Percentiles rank a stretch among this genome's conserved stretches.
Evolutionary conservation across 2,113 vertebrate genomes (phyloP).

Genomic region (Chelonoidis abingdonii): DNA sequence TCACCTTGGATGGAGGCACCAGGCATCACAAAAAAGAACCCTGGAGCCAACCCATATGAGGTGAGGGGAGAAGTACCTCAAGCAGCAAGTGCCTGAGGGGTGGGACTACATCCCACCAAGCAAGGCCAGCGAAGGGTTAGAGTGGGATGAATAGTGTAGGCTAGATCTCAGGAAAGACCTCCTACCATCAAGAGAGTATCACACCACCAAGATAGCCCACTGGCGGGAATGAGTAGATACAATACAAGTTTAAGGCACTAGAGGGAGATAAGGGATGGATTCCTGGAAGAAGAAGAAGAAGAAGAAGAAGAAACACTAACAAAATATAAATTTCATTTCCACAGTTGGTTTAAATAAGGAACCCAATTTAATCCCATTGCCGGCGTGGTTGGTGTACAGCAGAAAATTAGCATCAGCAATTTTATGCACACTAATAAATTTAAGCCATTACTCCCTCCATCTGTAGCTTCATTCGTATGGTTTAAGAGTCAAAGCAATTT

Average conservation of each 20-base stretch:
- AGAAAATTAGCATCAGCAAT: constrained; percentile 74
- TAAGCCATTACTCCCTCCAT: constrained; percentile 74
- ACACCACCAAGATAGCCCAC: too few relatives aligned
- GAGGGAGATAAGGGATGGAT: constrained; percentile 68
- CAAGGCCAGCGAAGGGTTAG: too few relatives aligned
- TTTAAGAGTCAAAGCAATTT: constrained; percentile 68
- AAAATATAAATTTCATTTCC: constrained; percentile 66
- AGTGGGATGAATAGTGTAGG: too few relatives aligned
- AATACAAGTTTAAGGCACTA: constrained; percentile 61
- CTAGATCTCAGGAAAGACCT: too few relatives aligned
- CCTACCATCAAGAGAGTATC: background rate
- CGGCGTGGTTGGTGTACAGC: constrained; percentile 62
- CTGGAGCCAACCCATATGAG: too few relatives aligned
- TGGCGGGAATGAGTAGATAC: background rate
- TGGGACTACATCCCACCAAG: too few relatives aligned
- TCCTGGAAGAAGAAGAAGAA: constrained; percentile 8
- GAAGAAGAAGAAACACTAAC: constrained; percentile 21
- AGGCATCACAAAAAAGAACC: too few relatives aligned
- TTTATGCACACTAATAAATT: constrained; percentile 72
- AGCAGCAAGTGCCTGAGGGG: too few relatives aligned
- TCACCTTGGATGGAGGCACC: too few relatives aligned
- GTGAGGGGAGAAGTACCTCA: too few relatives aligned
- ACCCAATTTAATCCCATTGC: constrained; percentile 62
- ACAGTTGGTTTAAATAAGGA: constrained; percentile 67
- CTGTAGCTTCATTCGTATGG: constrained; percentile 71